Percentiles rank a stretch among this genome's conserved stretches.
Conservation (phyloP, 2,113 vertebrate genomes). For the Pangasianodon gigas region DNA sequence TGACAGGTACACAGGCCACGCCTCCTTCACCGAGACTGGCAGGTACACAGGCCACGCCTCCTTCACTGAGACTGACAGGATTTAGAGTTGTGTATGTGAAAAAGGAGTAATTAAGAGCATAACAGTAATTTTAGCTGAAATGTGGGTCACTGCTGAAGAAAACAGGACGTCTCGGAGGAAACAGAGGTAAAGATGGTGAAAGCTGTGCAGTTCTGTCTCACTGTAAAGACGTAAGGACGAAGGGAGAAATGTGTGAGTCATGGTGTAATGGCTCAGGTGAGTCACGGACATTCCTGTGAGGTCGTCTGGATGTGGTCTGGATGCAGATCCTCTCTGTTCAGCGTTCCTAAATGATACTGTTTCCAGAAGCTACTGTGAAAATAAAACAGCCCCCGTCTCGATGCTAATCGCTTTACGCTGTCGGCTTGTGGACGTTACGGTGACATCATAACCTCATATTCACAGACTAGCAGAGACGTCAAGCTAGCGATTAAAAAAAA, state of each 20-base stretch:
- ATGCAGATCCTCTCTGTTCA: conserved; percentile 50
- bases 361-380: conserved; percentile 58
- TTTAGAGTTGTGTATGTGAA: not conserved
- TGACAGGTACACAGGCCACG: not conserved
- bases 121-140: not conserved
- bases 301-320: conserved; percentile 39
- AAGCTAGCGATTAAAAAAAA: not conserved
- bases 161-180: not conserved
- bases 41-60: not conserved
- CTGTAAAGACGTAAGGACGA: not conserved
- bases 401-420: conserved; percentile 10
- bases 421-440: not conserved
- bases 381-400: not conserved
- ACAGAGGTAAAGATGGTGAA: conserved; percentile 1
- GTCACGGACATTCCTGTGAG: conserved; percentile 53
- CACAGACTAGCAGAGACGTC: conserved; percentile 36
- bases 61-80: not conserved
- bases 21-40: too few species aligned
- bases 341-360: conserved; percentile 50
- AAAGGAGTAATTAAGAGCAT: not conserved
- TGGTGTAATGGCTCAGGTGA: not conserved
- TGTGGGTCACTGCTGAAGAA: not conserved
- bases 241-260: not conserved
- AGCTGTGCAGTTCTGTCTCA: not conserved
- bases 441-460: conserved; percentile 24